A percentile compares a stretch with the other conserved stretches of the same genome.
These are phyloP conservation scores for Clarias macrocephalus DNA, from an alignment of 2,113 vertebrate species.

Conservation along the genomic window DNA sequence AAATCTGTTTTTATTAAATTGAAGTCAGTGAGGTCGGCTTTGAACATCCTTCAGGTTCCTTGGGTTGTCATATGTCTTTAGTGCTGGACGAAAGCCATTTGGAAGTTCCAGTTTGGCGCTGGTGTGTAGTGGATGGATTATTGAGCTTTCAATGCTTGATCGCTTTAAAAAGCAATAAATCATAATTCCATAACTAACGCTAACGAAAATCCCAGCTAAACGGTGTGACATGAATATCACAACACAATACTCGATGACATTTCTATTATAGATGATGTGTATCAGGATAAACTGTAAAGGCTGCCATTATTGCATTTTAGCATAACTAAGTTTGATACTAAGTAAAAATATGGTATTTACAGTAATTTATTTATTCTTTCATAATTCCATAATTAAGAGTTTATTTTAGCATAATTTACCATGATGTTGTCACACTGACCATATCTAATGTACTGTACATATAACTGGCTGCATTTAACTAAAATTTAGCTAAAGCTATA, in stretches of 20 bases:
- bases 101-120: neutral
- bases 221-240: neutral
- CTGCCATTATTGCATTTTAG: neutral
- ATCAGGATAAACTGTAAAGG: neutral
- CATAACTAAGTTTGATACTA: neutral
- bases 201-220: neutral
- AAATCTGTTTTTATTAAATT: slow-evolving; percentile 29
- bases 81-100: neutral
- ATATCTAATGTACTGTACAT: neutral
- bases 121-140: neutral
- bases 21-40: neutral
- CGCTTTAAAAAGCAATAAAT: neutral
- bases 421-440: neutral
- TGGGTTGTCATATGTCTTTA: neutral
- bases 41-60: slow-evolving; percentile 5
- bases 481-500: neutral
- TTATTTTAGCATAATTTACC: neutral
- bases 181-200: neutral
- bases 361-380: too few species aligned
- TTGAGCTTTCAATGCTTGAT: neutral
- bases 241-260: neutral
- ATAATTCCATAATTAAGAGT: neutral
- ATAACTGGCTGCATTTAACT: neutral
- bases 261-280: neutral
- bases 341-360: too few species aligned